Evolutionary conservation across 1,140 invertebrate species (phyloP).

Genomic region (Polypedilum pembai): DNA sequence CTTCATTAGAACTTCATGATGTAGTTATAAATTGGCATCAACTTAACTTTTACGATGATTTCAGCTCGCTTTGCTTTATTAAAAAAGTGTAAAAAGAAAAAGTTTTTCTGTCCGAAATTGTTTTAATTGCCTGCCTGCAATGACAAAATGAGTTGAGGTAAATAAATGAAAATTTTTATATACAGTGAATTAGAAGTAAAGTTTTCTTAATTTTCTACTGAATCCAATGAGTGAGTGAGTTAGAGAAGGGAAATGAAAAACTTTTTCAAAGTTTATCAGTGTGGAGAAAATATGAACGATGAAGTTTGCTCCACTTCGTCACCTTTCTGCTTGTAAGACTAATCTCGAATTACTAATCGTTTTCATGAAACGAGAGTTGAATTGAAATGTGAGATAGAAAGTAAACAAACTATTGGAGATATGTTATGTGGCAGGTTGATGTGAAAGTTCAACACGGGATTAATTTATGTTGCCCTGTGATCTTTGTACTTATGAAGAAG

Average conservation of each 20-base stretch:
- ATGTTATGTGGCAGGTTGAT: background rate
- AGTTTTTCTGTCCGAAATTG: no score
- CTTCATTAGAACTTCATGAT: slow-evolving; percentile 11
- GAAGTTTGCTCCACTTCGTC: background rate
- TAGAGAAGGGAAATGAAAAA: background rate
- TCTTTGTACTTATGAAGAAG: background rate
- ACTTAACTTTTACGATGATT: slow-evolving; percentile 4
- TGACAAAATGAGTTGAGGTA: no score
- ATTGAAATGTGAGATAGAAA: background rate
- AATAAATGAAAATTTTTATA: no score
- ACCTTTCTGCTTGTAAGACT: background rate
- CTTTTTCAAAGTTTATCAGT: background rate
- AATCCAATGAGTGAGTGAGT: no score
- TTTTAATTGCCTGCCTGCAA: no score
- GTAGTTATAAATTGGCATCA: slow-evolving; percentile 1
- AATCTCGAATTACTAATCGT: slow-evolving; percentile 13
- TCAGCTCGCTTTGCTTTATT: background rate
- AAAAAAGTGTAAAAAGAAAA: no score
- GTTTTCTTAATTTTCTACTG: no score
- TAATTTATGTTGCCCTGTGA: background rate
- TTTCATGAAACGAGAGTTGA: background rate
- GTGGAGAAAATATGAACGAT: background rate
- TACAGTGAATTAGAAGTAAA: no score
- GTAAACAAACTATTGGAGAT: no score
- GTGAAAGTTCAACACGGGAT: background rate